Evolutionary conservation across 2,797 vertebrate genomes (phyloP).

Genomic region (Schizopygopsis malacanthus): DNA sequence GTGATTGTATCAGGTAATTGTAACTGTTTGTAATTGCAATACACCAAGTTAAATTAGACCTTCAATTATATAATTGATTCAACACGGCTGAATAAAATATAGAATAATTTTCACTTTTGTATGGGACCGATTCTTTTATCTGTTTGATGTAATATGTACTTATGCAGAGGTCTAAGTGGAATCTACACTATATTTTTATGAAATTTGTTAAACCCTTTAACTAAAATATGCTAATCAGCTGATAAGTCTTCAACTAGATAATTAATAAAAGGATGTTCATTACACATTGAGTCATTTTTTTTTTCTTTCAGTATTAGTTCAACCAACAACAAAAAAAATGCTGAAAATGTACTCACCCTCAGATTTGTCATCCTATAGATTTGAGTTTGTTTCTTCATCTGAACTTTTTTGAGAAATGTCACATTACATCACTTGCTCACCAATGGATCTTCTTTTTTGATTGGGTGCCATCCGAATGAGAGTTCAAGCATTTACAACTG

Average conservation of each 20-base stretch:
- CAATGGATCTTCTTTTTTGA: neutral
- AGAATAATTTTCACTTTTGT: conserved; percentile 9
- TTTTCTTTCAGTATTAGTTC: neutral
- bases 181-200: neutral
- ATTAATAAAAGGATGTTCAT: neutral
- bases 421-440: neutral
- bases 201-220: neutral
- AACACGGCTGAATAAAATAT: neutral
- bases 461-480: neutral
- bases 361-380: neutral
- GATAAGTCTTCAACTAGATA: neutral
- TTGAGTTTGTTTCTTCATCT: neutral
- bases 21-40: neutral
- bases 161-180: neutral
- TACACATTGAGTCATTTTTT: neutral
- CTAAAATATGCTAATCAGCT: conserved; percentile 19
- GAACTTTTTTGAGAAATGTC: neutral
- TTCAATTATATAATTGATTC: neutral
- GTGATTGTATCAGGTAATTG: neutral
- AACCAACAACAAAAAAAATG: neutral
- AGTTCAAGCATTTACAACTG: neutral
- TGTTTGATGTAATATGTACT: neutral
- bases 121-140: neutral
- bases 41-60: neutral
- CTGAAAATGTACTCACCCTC: neutral